Evolutionary conservation across 1,140 invertebrate species (phyloP).

Genomic region (Diabrotica undecimpunctata): DNA sequence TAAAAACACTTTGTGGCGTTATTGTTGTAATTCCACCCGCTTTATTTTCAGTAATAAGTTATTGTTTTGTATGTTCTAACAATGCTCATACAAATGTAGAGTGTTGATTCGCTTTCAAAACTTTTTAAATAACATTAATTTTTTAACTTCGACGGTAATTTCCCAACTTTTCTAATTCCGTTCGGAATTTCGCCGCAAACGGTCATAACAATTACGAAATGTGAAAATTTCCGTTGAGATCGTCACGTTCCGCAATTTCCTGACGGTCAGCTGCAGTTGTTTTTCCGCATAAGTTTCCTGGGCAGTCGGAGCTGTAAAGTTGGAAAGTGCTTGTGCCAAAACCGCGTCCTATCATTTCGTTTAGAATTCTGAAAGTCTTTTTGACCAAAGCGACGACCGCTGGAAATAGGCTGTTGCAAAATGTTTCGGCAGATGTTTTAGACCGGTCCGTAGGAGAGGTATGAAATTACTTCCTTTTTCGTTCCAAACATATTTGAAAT

Average conservation of each 20-base stretch:
- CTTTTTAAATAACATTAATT: too few species aligned
- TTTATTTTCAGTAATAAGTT: too few species aligned
- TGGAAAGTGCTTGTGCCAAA: not conserved
- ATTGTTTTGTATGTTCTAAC: too few species aligned
- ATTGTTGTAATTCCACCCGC: too few species aligned
- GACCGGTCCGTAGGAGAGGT: not conserved
- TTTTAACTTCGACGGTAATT: not conserved
- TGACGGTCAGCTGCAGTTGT: not conserved
- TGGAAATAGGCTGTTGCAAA: not conserved
- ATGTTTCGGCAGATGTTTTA: too few species aligned
- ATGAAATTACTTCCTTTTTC: not conserved
- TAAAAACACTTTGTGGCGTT: too few species aligned
- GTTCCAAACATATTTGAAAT: too few species aligned
- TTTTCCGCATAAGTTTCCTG: not conserved
- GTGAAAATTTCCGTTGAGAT: not conserved
- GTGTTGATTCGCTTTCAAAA: too few species aligned
- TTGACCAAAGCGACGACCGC: conserved; percentile 1
- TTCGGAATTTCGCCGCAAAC: not conserved
- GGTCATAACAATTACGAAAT: not conserved
- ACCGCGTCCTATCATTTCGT: not conserved
- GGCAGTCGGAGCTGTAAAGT: not conserved
- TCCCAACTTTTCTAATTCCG: not conserved
- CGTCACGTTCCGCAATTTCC: not conserved
- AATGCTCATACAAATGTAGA: too few species aligned
- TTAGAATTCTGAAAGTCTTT: conserved; percentile 2